Evolutionary conservation across 2,888 invertebrate genomes (phyloP).

Genomic region (Nomada fabriciana): DNA sequence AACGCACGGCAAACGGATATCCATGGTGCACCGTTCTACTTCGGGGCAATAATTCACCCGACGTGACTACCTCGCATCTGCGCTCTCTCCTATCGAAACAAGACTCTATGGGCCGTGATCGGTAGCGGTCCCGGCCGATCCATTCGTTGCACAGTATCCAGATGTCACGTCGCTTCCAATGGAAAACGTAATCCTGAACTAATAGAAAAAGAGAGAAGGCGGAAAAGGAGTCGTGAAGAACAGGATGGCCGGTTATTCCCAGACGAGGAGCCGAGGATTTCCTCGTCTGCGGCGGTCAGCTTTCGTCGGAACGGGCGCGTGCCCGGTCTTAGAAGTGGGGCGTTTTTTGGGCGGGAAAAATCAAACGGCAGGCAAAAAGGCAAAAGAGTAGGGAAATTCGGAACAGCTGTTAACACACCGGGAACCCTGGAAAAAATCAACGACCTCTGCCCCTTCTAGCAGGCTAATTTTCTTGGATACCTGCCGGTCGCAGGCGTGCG

Average conservation of each 20-base stretch:
- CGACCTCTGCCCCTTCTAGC: conserved; percentile 30
- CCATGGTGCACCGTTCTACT: conserved; percentile 65
- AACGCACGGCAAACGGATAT: conserved; percentile 38
- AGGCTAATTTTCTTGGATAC: conserved; percentile 61
- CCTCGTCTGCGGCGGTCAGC: conserved; percentile 51
- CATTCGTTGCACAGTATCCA: conserved; percentile 43
- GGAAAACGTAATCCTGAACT: conserved; percentile 28
- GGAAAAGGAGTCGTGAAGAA: conserved; percentile 18
- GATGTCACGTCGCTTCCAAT: conserved; percentile 61
- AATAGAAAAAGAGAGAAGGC: conserved; percentile 10
- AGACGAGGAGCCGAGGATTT: conserved; percentile 37
- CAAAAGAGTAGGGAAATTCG: conserved; percentile 44
- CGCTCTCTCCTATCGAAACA: conserved; percentile 59
- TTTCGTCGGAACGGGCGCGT: conserved; percentile 53
- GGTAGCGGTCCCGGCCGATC: conserved; percentile 47
- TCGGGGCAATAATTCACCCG: conserved; percentile 69
- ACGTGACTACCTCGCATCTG: conserved; percentile 75
- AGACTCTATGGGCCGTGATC: conserved; percentile 44
- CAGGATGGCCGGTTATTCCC: conserved; percentile 32
- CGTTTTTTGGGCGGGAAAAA: conserved; percentile 50
- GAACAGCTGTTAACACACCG: conserved; percentile 68
- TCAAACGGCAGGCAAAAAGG: conserved; percentile 46
- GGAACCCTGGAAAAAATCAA: conserved; percentile 44
- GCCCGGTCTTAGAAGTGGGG: conserved; percentile 16
- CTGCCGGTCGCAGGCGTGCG: conserved; percentile 41